Evolutionary conservation across 53 echinoderm and acorn worm genomes (phyloP).

Genomic region (Paracentrotus lividus): DNA sequence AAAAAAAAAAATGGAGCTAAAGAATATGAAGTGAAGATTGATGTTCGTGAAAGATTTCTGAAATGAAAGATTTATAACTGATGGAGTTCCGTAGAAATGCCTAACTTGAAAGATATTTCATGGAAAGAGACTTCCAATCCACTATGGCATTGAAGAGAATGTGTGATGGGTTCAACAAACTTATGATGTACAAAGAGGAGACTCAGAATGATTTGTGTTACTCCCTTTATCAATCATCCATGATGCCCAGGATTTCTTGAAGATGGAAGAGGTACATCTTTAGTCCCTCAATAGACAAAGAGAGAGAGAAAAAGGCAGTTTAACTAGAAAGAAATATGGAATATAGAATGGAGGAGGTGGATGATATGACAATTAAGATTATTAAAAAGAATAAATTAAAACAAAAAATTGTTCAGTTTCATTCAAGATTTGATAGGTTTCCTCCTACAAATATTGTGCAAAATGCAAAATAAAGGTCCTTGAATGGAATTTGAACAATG

Average conservation of each 20-base stretch:
- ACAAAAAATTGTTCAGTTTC: background rate
- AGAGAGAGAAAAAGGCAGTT: background rate
- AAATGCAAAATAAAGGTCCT: background rate
- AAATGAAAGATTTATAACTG: background rate
- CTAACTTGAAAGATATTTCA: background rate
- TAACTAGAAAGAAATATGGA: background rate
- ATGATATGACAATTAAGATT: background rate
- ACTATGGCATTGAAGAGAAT: background rate
- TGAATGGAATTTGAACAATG: slow-evolving; percentile 17
- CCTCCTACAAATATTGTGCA: background rate
- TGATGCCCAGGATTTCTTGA: too few relatives aligned
- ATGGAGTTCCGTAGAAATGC: background rate
- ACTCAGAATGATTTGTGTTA: too few relatives aligned
- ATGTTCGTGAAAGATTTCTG: too few relatives aligned
- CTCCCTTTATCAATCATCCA: too few relatives aligned
- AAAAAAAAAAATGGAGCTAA: background rate
- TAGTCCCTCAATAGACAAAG: background rate
- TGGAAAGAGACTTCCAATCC: background rate
- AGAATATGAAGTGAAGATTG: background rate
- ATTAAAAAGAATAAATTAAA: background rate
- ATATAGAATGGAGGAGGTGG: background rate
- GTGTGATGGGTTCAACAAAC: background rate
- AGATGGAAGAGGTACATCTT: background rate
- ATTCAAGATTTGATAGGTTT: background rate
- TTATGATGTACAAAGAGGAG: background rate